Percentiles rank a stretch among this genome's conserved stretches.
Conservation (phyloP, 2,113 vertebrate genomes). For the Semicossyphus pulcher region DNA sequence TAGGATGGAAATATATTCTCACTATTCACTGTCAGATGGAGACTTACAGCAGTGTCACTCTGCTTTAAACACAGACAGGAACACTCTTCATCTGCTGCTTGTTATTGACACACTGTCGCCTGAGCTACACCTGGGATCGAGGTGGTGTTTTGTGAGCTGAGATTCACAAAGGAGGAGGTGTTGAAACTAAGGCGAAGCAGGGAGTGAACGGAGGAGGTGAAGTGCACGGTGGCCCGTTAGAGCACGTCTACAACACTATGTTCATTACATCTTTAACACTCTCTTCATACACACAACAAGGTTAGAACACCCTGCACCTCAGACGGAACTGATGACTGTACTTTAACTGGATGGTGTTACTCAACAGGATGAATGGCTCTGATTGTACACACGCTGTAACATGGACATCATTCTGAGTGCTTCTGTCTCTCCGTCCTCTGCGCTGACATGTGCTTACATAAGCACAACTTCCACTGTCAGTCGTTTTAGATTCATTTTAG, state of each 20-base stretch:
- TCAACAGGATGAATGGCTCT: constrained; percentile 4
- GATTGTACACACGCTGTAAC: constrained; percentile 34
- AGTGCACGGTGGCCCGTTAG: not conserved
- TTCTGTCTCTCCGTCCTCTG: constrained; percentile 8
- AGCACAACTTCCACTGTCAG: not conserved
- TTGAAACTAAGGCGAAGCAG: not conserved
- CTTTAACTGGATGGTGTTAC: not conserved
- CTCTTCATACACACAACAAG: not conserved
- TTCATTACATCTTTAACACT: not conserved
- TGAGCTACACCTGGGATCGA: not conserved
- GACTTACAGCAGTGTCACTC: constrained; percentile 5
- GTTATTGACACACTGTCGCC: not conserved
- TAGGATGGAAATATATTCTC: constrained; percentile 2
- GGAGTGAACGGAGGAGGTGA: not conserved
- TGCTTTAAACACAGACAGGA: not conserved
- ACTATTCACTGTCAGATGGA: not conserved
- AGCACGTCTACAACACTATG: not conserved
- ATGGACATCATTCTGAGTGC: not conserved
- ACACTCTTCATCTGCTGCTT: not conserved
- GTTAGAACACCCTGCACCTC: not conserved
- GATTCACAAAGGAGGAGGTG: not conserved
- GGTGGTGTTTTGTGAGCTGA: not conserved
- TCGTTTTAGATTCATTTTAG: not conserved
- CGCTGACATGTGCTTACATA: not conserved
- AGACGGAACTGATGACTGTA: not conserved